Percentiles rank a stretch among this genome's conserved stretches.
These are phyloP conservation scores for Heterocephalus glaber DNA, from an alignment of 2,113 vertebrate genomes.

Conservation along the genomic window DNA sequence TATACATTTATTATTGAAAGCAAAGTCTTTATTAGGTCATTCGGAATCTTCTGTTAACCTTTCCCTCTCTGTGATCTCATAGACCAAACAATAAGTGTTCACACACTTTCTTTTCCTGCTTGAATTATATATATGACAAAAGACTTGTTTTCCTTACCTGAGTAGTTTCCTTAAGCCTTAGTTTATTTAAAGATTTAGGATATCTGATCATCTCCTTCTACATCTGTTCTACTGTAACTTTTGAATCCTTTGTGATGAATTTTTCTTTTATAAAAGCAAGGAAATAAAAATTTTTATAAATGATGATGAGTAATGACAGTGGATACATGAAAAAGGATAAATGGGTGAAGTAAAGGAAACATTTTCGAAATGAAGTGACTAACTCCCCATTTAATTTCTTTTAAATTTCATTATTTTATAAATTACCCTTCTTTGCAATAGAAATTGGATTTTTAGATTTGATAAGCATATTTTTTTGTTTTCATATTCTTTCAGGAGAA, in stretches of 20 bases:
- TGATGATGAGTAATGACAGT: not conserved
- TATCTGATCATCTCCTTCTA: not conserved
- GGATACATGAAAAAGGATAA: not conserved
- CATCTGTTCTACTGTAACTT: not conserved
- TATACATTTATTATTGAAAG: not conserved
- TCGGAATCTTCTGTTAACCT: not conserved
- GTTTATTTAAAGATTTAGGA: not conserved
- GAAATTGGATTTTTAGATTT: not conserved
- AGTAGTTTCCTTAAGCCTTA: not conserved
- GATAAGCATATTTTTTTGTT: not conserved
- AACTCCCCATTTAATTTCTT: not conserved
- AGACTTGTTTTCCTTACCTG: not conserved
- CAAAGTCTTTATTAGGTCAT: not conserved
- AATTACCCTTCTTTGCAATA: not conserved
- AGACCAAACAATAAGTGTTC: not conserved
- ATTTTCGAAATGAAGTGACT: not conserved
- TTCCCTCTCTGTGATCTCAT: not conserved
- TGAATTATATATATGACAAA: not conserved
- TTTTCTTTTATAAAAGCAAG: conserved; percentile 18
- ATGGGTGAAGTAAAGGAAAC: not conserved
- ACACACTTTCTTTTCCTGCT: not conserved
- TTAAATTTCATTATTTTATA: not conserved
- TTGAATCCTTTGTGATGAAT: not conserved
- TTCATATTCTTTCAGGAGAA: not conserved
- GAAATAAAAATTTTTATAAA: conserved; percentile 22